Evolutionary conservation across 2,888 invertebrate genomes (phyloP), one percentile per base, ranked within the genome.

Genomic region (Zaprionus obscuricornis): DNA sequence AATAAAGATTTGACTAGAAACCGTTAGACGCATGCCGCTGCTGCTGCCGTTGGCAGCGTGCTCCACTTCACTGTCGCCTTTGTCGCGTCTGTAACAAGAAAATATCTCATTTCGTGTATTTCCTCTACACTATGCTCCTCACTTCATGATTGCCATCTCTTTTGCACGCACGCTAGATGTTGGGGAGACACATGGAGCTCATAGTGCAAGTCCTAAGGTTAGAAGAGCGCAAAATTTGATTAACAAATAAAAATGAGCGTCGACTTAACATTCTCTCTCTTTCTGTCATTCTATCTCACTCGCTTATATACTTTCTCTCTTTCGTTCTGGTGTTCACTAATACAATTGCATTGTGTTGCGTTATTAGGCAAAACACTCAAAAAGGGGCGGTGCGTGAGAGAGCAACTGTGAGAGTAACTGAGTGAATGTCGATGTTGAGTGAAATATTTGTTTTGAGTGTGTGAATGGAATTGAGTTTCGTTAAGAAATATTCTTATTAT

Each of bases 241-340:
- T 85, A 78, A 85, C 78, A 78, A 78, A 78, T 85, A 78, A 74
- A 77, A 85, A 77, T 63, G 58, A 73, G 72, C 72, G 60, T 40
- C 43, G 56, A 40, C 40, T 46, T 29, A 20, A 20, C 20, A 18
- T 39, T 11, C 56, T 29, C 55, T 42, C 56, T 56, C 54, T 8
- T 36, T 16, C 43, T 18, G 42, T 36, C 47, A 34, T 50, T 29
- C 59, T 20, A 29, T 18, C 17, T 22, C 56, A 29, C 55, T 31
- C n/a, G 20, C 45, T 45, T 50, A 46, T 7, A 13, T 1, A 7
- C 36, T 3, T 11, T n/a, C n/a, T n/a, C n/a, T n/a, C n/a, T n/a
- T n/a, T n/a, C n/a, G n/a, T n/a, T n/a, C n/a, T n/a, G n/a, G n/a
- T n/a, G n/a, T n/a, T n/a, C n/a, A n/a, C n/a, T n/a, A n/a, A n/a